Percentiles rank a stretch among this genome's conserved stretches.
These are phyloP conservation scores for Rugalucina vietnamica DNA, from an alignment of 2,888 invertebrate species.

Conservation along the genomic window DNA sequence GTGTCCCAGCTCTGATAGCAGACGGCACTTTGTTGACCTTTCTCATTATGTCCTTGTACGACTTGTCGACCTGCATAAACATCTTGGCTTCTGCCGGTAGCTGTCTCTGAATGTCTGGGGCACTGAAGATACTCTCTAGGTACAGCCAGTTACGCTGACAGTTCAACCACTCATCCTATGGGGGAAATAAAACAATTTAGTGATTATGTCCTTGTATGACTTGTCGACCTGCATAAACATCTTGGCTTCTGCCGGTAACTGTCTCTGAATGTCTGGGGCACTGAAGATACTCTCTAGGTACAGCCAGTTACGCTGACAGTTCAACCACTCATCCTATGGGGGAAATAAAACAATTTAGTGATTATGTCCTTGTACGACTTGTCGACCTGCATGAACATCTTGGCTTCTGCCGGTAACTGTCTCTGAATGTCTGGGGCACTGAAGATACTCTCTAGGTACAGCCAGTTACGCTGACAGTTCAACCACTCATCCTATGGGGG, in stretches of 20 bases:
- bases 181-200: background rate
- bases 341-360: no score
- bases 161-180: slow-evolving; percentile 86
- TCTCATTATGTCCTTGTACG: slow-evolving; percentile 95
- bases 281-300: slow-evolving; percentile 84
- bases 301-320: slow-evolving; percentile 83
- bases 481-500: no score
- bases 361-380: no score
- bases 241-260: slow-evolving; percentile 84
- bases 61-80: slow-evolving; percentile 92
- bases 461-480: slow-evolving; percentile 83
- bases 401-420: slow-evolving; percentile 84
- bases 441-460: slow-evolving; percentile 84
- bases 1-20: slow-evolving; percentile 92
- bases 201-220: no score
- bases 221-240: no score
- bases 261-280: slow-evolving; percentile 84
- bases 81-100: slow-evolving; percentile 84
- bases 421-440: slow-evolving; percentile 84
- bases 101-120: slow-evolving; percentile 84
- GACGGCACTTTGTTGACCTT: slow-evolving; percentile 90
- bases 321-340: no score
- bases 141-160: slow-evolving; percentile 84
- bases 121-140: slow-evolving; percentile 84
- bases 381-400: no score